Base-by-base conservation (phyloP, 1,140 invertebrate genomes). In the Planococcus citri region DNA sequence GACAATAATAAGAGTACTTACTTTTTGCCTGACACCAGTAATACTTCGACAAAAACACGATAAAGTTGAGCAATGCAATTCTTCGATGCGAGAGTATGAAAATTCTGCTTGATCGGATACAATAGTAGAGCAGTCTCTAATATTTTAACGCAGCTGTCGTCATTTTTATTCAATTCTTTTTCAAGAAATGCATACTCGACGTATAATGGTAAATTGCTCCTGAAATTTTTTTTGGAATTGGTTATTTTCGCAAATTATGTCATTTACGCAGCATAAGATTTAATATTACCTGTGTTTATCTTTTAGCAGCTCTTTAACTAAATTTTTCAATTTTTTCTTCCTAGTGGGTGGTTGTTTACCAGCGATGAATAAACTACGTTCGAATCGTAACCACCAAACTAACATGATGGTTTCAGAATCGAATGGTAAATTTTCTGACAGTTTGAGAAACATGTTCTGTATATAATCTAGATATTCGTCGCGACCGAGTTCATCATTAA, bases 151-250 rank as follows among this genome's bases (percentile, higher is more conserved):
- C 60, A 64, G 20, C 79, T 80, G 70, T 74, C 79, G 1, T 80
- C 76, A 3, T 74, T 68, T 71, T 78, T 78, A 2, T 78, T 80
- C 17, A 82, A 76, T 76, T 85, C 84, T 38, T 77, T 76, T 75
- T 87, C 84, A 73, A 84, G 81, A 37, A 86, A 75, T n/a, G 83
- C 85, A 75, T 84, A 83, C 75, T 87, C 85, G 1, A 80, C 77
- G 74, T 84, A 87, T 9, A 71, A 12, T 27, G 71, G 51, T 27
- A 71, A 57, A 29, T 71, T 71, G 22, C 68, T 71, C 37, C 71
- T 71, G 29, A 51, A 51, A 37, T 37, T 14, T n/a, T n/a, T n/a
- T n/a, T n/a, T n/a, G n/a, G n/a, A n/a, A n/a, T n/a, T n/a, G n/a
- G n/a, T n/a, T n/a, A n/a, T n/a, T n/a, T n/a, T n/a, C n/a, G n/a